Base-by-base conservation (phyloP, 2,888 invertebrate genomes). In the Calliopum simillimum region DNA sequence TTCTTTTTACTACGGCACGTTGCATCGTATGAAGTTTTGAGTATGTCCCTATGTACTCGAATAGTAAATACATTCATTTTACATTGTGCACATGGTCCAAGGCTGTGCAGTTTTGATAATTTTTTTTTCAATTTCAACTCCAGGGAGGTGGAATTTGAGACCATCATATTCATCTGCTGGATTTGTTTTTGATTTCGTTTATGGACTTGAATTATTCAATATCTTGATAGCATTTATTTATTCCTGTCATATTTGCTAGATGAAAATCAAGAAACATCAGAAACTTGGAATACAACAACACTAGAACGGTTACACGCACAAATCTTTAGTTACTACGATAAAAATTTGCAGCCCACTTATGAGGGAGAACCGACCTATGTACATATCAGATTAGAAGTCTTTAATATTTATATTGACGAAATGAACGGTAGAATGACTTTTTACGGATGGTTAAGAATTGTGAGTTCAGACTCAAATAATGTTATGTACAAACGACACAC, bases 391-490 rank as follows among this genome's bases (percentile, higher is more conserved):
- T 81, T 94, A 46, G 87, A 88, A 12, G 76, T 94, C 43, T 88
- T 88, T 65, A 93, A 93, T 80, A 87, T 93, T 44, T 89, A 91
- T 76, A 82, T 94, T 81, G 89, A 91, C 79, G 93, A 93, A 80
- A 80, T 86, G 16, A 88, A 88, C 78, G 89, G 91, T 11, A 87
- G 90, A 66, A 87, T 93, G 77, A 88, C 88, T 0, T 82, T 90
- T 2, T 88, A 90, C 77, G 87, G 88, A 4, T 91, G 89, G 89
- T 77, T 93, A 6, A 87, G 85, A 74, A 85, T 93, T 88, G 93
- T 94, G 85, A 80, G 79, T 78, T 43, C n/a, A 4, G 4, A 19
- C 19, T 13, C n/a, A 1, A 8, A 41, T 12, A 41, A 11, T 2
- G 33, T n/a, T n/a, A n/a, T n/a, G n/a, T n/a, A n/a, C n/a, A n/a